phyloP scores from a whole-genome alignment of 2,888 invertebrate species.

The Megastigmus dorsalis region DNA sequence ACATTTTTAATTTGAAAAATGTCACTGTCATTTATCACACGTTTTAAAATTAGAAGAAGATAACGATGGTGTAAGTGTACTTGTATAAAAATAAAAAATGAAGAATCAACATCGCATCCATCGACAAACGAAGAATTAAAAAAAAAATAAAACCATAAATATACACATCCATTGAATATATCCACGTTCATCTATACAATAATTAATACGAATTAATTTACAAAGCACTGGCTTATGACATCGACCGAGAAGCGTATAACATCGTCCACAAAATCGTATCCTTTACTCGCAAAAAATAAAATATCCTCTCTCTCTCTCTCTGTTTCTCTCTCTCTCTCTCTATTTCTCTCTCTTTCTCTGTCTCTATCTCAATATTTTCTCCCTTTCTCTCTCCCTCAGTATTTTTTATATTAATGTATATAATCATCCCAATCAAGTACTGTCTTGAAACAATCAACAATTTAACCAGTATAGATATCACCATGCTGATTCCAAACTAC shows the following conservation, averaged over 20 bases:
- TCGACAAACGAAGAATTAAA: neutral
- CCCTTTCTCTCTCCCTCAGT: too few species aligned
- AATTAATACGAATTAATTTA: conserved; percentile 26
- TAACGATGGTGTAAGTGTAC: neutral
- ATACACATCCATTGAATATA: conserved; percentile 22
- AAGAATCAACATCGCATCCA: neutral
- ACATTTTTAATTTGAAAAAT: neutral
- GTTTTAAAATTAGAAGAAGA: too few species aligned
- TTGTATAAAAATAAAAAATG: conserved; percentile 2
- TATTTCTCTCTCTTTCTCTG: neutral
- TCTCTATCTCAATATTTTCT: too few species aligned
- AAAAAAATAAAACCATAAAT: conserved; percentile 3
- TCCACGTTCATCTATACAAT: conserved; percentile 16
- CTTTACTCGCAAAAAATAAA: neutral
- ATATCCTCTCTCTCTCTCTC: neutral
- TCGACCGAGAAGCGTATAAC: conserved; percentile 8
- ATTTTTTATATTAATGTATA: too few species aligned
- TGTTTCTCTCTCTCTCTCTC: neutral
- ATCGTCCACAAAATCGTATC: neutral
- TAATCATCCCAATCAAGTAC: too few species aligned
- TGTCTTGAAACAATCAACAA: too few species aligned
- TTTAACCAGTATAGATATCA: too few species aligned
- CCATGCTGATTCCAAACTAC: too few species aligned
- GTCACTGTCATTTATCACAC: too few species aligned
- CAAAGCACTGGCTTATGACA: conserved; percentile 7